Conservation (phyloP, 2,888 invertebrate species). For the Catonia carolina region DNA sequence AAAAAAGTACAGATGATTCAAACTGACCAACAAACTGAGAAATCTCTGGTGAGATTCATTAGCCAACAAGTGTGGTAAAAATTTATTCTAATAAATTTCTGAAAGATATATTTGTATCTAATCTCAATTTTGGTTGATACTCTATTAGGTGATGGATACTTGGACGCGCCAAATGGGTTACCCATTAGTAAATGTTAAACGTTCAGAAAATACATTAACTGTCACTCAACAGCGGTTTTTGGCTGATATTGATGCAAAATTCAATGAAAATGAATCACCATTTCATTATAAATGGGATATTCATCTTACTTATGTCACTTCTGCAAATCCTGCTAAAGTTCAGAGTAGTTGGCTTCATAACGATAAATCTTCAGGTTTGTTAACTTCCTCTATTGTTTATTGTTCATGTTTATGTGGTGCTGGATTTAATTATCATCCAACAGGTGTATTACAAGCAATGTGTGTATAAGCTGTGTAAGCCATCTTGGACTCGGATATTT, state of each 20-base stretch:
- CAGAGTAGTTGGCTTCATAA: slow-evolving; percentile 39
- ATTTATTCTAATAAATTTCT: too few relatives aligned
- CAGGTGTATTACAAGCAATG: too few relatives aligned
- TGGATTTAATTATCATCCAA: slow-evolving; percentile 24
- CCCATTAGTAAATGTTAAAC: slow-evolving; percentile 61
- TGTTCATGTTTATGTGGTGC: not conserved
- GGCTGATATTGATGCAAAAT: slow-evolving; percentile 54
- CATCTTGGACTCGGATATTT: too few relatives aligned
- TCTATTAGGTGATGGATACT: slow-evolving; percentile 68
- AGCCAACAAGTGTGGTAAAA: too few relatives aligned
- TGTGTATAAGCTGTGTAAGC: too few relatives aligned
- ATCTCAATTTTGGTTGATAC: too few relatives aligned
- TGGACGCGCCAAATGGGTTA: slow-evolving; percentile 88
- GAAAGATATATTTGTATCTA: too few relatives aligned
- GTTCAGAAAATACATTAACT: slow-evolving; percentile 43
- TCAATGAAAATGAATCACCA: slow-evolving; percentile 44
- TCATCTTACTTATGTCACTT: slow-evolving; percentile 53
- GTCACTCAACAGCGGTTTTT: slow-evolving; percentile 72
- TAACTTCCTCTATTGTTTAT: slow-evolving; percentile 1
- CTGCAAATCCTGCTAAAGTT: slow-evolving; percentile 34
- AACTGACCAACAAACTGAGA: too few relatives aligned
- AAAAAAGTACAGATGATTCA: too few relatives aligned
- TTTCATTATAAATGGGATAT: slow-evolving; percentile 78
- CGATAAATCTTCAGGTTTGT: not conserved
- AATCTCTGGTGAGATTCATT: too few relatives aligned